A percentile compares a stretch with the other conserved stretches of the same genome.
Evolutionary conservation across 2,797 vertebrate genomes (phyloP).

Genomic region (Lateolabrax maculatus): DNA sequence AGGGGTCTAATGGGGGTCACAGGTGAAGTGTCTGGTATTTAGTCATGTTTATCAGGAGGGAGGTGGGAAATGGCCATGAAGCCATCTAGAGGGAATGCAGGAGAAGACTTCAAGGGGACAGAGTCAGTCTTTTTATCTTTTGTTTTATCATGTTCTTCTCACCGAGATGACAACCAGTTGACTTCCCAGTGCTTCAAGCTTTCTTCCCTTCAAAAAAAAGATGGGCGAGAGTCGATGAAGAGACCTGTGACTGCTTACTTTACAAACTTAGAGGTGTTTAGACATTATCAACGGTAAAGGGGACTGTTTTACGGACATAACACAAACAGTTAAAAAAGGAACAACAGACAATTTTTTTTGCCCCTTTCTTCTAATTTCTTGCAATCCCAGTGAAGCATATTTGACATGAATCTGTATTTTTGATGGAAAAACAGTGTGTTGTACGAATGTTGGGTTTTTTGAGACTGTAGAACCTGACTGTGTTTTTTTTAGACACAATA

Average conservation of each 20-base stretch:
- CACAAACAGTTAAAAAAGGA: constrained; percentile 41
- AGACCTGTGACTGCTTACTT: constrained; percentile 58
- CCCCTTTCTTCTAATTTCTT: constrained; percentile 19
- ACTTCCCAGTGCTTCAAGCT: constrained; percentile 89
- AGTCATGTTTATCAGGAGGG: constrained; percentile 52
- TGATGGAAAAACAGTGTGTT: constrained; percentile 61
- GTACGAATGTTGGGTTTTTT: constrained; percentile 45
- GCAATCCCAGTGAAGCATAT: constrained; percentile 43
- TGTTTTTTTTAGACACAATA: constrained; percentile 50
- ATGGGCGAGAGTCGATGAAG: constrained; percentile 75
- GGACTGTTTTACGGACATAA: constrained; percentile 50
- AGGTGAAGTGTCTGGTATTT: constrained; percentile 55
- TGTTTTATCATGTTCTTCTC: constrained; percentile 76
- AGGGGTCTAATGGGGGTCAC: constrained; percentile 29
- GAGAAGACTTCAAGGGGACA: constrained; percentile 52
- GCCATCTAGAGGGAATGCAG: constrained; percentile 58
- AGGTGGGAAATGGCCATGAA: constrained; percentile 40
- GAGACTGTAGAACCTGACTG: constrained; percentile 5
- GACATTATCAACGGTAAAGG: constrained; percentile 21
- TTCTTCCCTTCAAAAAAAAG: constrained; percentile 88
- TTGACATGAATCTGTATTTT: constrained; percentile 46
- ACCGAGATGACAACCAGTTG: constrained; percentile 88
- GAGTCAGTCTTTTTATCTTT: constrained; percentile 61
- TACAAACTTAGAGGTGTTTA: constrained; percentile 50
- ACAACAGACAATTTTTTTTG: constrained; percentile 1